A percentile compares a stretch with the other conserved stretches of the same genome.
These are phyloP conservation scores for Drosophila prostipennis DNA, from an alignment of 2,888 invertebrate genomes.

Conservation along the genomic window DNA sequence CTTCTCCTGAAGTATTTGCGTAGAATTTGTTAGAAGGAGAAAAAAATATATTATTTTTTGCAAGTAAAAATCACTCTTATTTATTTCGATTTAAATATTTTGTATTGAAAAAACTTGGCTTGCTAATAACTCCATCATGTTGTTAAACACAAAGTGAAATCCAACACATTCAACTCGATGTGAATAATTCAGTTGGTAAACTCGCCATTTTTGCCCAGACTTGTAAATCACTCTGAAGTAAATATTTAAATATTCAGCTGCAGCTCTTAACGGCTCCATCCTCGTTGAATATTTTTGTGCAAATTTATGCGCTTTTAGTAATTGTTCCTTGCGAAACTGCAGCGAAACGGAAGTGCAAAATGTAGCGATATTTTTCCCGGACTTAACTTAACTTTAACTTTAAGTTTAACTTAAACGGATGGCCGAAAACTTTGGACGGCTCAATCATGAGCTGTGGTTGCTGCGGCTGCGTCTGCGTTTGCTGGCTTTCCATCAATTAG, in stretches of 20 bases:
- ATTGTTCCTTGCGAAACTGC: slow-evolving; percentile 18
- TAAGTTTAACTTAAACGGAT: slow-evolving; percentile 6
- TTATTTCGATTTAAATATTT: too few relatives aligned
- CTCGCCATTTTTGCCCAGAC: neutral
- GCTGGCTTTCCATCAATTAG: slow-evolving; percentile 53
- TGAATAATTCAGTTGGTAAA: neutral
- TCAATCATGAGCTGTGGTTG: slow-evolving; percentile 6
- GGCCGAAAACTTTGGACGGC: slow-evolving; percentile 9
- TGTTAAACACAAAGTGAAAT: neutral
- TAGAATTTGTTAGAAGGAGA: neutral
- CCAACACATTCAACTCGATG: neutral
- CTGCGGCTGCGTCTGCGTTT: neutral
- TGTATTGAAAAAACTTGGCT: too few relatives aligned
- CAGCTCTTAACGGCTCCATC: slow-evolving; percentile 9
- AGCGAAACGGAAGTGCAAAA: slow-evolving; percentile 25
- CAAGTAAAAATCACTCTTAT: too few relatives aligned
- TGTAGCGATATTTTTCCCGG: neutral
- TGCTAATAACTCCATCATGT: neutral
- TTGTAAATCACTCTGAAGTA: neutral
- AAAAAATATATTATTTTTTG: neutral
- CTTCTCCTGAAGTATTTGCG: neutral
- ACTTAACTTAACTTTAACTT: neutral
- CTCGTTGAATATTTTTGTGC: slow-evolving; percentile 1
- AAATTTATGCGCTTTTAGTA: slow-evolving; percentile 32
- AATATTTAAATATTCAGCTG: slow-evolving; percentile 28